Base-by-base conservation (phyloP, 2,888 invertebrate genomes). In the Miltochrista miniata region DNA sequence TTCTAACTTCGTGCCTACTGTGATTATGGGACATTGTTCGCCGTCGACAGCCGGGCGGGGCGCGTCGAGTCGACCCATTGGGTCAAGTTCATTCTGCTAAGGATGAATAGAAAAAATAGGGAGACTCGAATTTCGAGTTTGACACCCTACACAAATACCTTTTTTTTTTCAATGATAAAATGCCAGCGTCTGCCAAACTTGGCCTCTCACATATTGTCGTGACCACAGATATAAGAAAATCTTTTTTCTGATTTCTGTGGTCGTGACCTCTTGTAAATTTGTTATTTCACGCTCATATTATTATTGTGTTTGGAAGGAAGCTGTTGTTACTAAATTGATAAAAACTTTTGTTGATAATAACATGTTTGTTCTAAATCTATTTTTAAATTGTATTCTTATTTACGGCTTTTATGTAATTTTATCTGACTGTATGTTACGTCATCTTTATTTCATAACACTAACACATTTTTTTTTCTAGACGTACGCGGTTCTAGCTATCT, bases 11-110 rank as follows among this genome's bases (percentile, higher is more conserved):
- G n/a, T 24, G 2, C 15, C 47, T 45, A 61, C 56, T 53, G 60
- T 56, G 67, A 31, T 45, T 9, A 61, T 65, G 68, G 68, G 61
- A 69, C 74, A 61, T 72, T 69, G 59, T 59, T 62, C 62, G 56
- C 62, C 68, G 63, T 48, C 59, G 48, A 50, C 54, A 24, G 18
- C 18, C 18, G 5, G 18, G 18, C 18, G 18, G 18, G 3, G 3
- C 43, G 46, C n/a, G n/a, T n/a, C n/a, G n/a, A n/a, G n/a, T 58
- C 65, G 65, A 65, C 64, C 70, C 58, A 73, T 74, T 77, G 71
- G 86, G 87, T 87, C 87, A 87, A 87, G 85, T 85, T 85, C 79
- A 80, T 83, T 81, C 76, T 79, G 18, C 76, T 72, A 70, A 69
- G 70, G 70, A 71, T 72, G 70, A 76, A 74, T 74, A 74, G 65